Conservation (phyloP, 1,140 invertebrate species). For the Penaeus japonicus region DNA sequence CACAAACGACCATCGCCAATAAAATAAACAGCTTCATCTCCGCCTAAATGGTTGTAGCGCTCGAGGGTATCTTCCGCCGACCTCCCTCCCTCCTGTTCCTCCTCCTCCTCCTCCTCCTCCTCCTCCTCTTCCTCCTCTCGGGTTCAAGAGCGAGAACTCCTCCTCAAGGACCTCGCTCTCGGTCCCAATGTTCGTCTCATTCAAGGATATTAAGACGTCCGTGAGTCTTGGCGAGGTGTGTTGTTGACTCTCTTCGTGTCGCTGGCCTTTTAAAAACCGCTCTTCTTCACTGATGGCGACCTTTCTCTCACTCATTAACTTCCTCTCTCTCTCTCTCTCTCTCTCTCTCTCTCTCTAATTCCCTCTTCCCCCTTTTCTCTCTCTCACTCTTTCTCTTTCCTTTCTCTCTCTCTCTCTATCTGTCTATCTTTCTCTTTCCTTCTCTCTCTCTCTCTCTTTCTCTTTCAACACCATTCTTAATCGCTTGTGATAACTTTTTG, state of each 20-base stretch:
- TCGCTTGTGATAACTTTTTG: neutral
- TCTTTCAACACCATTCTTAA: neutral
- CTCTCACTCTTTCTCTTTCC: neutral
- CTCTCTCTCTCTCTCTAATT: neutral
- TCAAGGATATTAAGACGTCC: too few species aligned
- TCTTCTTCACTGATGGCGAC: too few species aligned
- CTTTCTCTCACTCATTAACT: neutral
- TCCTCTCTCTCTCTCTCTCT: neutral
- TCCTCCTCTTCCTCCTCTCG: neutral
- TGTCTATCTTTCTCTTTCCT: neutral
- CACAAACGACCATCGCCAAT: constrained; percentile 14
- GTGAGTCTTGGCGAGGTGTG: too few species aligned
- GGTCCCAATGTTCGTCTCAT: too few species aligned
- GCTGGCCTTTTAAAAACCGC: too few species aligned
- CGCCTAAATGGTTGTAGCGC: too few species aligned
- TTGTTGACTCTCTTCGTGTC: too few species aligned
- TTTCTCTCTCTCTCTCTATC: neutral
- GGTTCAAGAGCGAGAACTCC: too few species aligned
- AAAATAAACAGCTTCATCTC: neutral
- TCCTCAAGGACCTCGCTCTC: too few species aligned
- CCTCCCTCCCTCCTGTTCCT: neutral
- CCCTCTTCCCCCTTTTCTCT: neutral
- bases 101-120: neutral
- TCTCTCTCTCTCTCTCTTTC: neutral
- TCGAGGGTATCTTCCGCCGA: neutral